Evolutionary conservation across 2,888 invertebrate genomes (phyloP), one percentile per base, ranked within the genome.

Genomic region (Strigamia crassipes): DNA sequence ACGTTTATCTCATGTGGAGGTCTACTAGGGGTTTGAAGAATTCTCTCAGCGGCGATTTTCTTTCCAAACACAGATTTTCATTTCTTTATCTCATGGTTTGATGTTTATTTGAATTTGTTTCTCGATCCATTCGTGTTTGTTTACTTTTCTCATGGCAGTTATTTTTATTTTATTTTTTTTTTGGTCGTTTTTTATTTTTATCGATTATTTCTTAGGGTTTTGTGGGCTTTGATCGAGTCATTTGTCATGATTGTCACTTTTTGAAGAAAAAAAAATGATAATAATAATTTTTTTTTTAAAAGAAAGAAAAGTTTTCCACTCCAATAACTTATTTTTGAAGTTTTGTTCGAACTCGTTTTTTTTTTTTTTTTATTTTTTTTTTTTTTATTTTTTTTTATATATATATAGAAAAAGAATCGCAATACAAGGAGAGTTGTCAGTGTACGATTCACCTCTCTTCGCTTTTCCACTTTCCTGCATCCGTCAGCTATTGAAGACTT

Each of bases 401-500:
- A n/a, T n/a, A 34, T 5, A 6, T n/a, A 8, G 5, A 12, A n/a
- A 73, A 73, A 73, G 73, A 73, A 13, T 73, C n/a, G 73, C 73
- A 73, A 73, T 23, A 73, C 31, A 31, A 31, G 73, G 12, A 31
- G 73, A 73, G 23, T 73, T 73, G 73, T 73, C 73, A 73, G 27
- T 73, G 73, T 73, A 31, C 31, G 73, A 73, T 73, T 73, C 73
- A 73, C 73, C 73, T 73, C 31, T 31, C 73, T 31, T 73, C 73
- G 73, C 27, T 73, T 73, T 73, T 73, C 73, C 73, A 73, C 73
- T 73, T n/a, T 31, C 31, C 73, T 73, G 73, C 73, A 73, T 73
- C 73, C 73, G 73, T 73, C 73, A 73, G 73, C 73, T 73, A 73
- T 73, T 73, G 73, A 73, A 31, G 73, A 23, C 73, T 0, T 27